Conservation (phyloP, 1,140 invertebrate genomes). For the Bombus fervidus region DNA sequence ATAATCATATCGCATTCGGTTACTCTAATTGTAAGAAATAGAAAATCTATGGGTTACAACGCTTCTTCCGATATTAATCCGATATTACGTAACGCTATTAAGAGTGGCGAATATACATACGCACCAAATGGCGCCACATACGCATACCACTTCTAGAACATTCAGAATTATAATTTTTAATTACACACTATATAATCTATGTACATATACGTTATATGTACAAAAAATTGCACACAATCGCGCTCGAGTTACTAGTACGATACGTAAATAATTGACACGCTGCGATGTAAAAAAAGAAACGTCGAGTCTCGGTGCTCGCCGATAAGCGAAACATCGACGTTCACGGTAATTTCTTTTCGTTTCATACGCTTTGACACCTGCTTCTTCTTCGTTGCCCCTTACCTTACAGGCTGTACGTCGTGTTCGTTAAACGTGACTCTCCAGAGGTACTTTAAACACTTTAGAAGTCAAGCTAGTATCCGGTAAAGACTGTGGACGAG, state of each 20-base stretch:
- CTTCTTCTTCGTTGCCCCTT: background rate
- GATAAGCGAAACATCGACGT: background rate
- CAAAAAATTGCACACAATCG: conserved; percentile 70
- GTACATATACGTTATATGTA: conserved; percentile 41
- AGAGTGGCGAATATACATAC: background rate
- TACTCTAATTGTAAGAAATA: conserved; percentile 20
- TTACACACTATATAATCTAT: background rate
- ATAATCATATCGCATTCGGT: background rate
- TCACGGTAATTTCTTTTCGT: background rate
- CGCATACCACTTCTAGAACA: background rate
- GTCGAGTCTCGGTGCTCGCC: background rate
- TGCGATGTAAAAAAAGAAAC: conserved; percentile 50
- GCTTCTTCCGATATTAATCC: background rate
- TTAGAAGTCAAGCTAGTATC: conserved; percentile 81
- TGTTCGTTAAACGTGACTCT: conserved; percentile 83
- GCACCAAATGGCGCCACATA: background rate
- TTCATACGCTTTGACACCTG: no score
- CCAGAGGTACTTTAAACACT: conserved; percentile 84
- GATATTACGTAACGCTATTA: background rate
- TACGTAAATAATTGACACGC: conserved; percentile 71
- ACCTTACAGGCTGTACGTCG: background rate
- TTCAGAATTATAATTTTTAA: background rate
- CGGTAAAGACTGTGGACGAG: conserved; percentile 83
- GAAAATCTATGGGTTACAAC: background rate
- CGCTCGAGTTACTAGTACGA: conserved; percentile 63